Conservation (phyloP, 1,140 invertebrate genomes). For the Macrostomum lignano region DNA sequence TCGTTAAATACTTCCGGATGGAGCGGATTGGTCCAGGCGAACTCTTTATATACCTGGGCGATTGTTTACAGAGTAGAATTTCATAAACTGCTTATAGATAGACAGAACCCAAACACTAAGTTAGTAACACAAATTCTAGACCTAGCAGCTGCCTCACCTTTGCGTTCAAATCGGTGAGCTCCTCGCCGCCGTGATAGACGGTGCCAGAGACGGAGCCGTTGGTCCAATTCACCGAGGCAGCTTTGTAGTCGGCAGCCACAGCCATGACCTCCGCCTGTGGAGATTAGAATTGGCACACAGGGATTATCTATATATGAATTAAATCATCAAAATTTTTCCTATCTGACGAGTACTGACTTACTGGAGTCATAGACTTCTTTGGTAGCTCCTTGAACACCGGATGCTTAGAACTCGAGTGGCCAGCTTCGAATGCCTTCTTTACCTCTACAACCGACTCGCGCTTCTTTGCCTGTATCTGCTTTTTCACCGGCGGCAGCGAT, state of each 20-base stretch:
- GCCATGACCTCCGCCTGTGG: slow-evolving; percentile 3
- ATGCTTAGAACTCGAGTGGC: no score
- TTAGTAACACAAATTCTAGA: no score
- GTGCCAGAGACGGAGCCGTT: slow-evolving; percentile 51
- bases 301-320: background rate
- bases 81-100: no score
- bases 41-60: slow-evolving; percentile 52
- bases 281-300: background rate
- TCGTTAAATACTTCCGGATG: slow-evolving; percentile 89
- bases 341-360: background rate
- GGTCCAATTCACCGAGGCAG: slow-evolving; percentile 45
- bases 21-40: slow-evolving; percentile 79
- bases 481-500: no score
- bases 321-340: slow-evolving; percentile 1
- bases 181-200: slow-evolving; percentile 41
- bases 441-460: no score
- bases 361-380: background rate
- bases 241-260: slow-evolving; percentile 19
- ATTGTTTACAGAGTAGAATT: no score
- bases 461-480: no score
- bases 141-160: slow-evolving; percentile 21
- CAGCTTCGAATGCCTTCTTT: no score
- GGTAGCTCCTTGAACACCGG: no score
- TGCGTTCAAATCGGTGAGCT: slow-evolving; percentile 43
- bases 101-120: no score